Evolutionary conservation across 2,888 invertebrate genomes (phyloP), one percentile per base, ranked within the genome.

Genomic region (Thyatira batis): DNA sequence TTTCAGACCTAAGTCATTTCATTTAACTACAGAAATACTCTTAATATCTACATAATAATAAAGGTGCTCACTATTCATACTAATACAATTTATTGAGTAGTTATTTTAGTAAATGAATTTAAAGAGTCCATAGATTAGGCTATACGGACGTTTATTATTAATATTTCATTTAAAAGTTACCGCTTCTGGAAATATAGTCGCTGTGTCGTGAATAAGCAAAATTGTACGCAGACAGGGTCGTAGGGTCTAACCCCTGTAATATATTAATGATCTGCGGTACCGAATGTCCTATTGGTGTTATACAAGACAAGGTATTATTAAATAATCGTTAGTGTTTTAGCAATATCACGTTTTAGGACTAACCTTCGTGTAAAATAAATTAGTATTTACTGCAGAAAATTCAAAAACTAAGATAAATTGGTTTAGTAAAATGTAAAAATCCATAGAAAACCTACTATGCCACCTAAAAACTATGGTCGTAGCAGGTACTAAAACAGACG

Each of bases 131-230:
- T 23, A 23, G 23, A 3, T 23, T 6, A 23, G 23, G 6, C 23
- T 23, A 33, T 33, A 11, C n/a, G n/a, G n/a, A n/a, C 5, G 13
- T 17, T 39, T 39, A 85, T 84, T 85, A 89, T 89, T 86, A 79
- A 89, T 63, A 76, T 85, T 78, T 83, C 85, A 85, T 87, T 88
- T 86, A 80, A 86, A 85, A 84, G 85, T 82, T 83, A 84, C 87
- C 79, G 75, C 69, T 73, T 77, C 80, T 72, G 73, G 78, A 78
- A 78, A 84, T 74, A 70, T 74, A 71, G 75, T 76, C 71, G 74
- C 71, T 76, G 80, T 82, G 80, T 76, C 80, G 82, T 87, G 85
- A 89, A 86, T 84, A 85, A 84, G 85, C 83, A 80, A 85, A 83
- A 80, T 74, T 78, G 74, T 74, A 69, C 73, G 74, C 74, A 70